These are phyloP conservation scores for Macropis europaea DNA, from an alignment of 2,888 invertebrate genomes.

Conservation along the genomic window DNA sequence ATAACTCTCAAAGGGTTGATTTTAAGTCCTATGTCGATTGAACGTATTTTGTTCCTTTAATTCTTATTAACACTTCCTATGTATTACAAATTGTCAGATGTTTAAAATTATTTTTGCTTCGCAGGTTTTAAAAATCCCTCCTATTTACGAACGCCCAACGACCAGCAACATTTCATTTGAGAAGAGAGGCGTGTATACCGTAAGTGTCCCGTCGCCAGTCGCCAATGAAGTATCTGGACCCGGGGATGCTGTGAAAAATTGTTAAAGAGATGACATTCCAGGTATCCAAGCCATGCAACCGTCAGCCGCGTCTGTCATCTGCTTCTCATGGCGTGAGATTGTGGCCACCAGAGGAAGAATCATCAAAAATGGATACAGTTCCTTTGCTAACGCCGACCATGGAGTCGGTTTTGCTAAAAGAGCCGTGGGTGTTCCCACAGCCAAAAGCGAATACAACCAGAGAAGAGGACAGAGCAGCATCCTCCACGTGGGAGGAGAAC, in stretches of 20 bases:
- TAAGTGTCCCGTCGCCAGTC: constrained; percentile 57
- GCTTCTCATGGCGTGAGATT: constrained; percentile 79
- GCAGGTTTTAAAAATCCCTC: constrained; percentile 78
- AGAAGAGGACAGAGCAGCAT: constrained; percentile 55
- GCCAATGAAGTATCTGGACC: too few relatives aligned
- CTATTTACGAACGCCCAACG: constrained; percentile 75
- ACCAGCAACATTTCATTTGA: constrained; percentile 79
- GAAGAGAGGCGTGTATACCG: constrained; percentile 73
- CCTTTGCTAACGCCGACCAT: constrained; percentile 69
- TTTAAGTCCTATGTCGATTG: too few relatives aligned
- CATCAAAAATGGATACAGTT: constrained; percentile 63
- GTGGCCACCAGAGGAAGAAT: constrained; percentile 61
- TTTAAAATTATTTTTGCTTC: constrained; percentile 11
- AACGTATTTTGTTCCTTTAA: too few relatives aligned
- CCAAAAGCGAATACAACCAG: constrained; percentile 33
- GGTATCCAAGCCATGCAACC: constrained; percentile 74
- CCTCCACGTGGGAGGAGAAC: constrained; percentile 82
- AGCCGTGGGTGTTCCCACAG: constrained; percentile 58
- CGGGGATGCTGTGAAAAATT: neutral
- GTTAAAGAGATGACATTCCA: constrained; percentile 36
- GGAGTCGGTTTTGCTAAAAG: constrained; percentile 66
- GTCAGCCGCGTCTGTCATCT: constrained; percentile 69
- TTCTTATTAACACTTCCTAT: too few relatives aligned
- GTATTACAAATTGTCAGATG: too few relatives aligned
- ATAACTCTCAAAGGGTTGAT: too few relatives aligned